Evolutionary conservation across 2,113 vertebrate genomes (phyloP).

Genomic region (Thinocorus orbignyianus): DNA sequence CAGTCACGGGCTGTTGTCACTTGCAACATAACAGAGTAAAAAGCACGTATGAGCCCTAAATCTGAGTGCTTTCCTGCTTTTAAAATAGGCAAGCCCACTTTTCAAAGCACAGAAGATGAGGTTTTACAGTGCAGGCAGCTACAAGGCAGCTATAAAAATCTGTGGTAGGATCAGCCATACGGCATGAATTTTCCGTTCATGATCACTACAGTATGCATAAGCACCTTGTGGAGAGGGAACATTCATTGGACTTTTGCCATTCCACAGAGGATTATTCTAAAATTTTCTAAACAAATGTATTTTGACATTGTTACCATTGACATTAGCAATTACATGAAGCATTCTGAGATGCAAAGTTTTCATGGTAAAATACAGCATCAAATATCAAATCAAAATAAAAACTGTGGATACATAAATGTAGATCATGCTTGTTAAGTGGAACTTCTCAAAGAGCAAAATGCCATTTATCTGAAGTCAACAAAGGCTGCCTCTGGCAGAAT

Average conservation of each 20-base stretch:
- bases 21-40: not conserved
- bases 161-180: not conserved
- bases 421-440: not conserved
- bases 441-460: not conserved
- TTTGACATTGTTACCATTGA: not conserved
- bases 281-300: not conserved
- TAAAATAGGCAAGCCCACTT: not conserved
- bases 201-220: not conserved
- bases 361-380: not conserved
- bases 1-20: not conserved
- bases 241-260: not conserved
- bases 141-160: not conserved
- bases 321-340: not conserved
- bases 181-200: not conserved
- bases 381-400: not conserved
- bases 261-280: not conserved
- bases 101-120: not conserved
- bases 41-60: not conserved
- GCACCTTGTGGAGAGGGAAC: not conserved
- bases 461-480: not conserved
- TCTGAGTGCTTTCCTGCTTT: not conserved
- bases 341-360: not conserved
- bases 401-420: not conserved
- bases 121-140: not conserved
- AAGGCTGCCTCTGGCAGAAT: not conserved